phyloP scores from a whole-genome alignment of 2,113 vertebrate genomes.

The Heterotilapia buettikoferi region DNA sequence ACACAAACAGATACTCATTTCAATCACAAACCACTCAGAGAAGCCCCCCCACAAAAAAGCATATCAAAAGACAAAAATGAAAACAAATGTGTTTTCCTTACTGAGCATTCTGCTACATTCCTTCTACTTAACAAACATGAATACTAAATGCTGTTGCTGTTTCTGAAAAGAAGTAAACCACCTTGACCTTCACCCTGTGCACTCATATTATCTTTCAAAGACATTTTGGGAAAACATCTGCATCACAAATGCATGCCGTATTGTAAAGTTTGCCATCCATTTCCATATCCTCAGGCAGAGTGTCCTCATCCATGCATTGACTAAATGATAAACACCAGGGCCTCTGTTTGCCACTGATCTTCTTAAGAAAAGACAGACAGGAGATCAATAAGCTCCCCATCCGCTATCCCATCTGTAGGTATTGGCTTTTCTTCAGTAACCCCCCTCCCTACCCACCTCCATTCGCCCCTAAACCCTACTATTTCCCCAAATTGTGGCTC shows the following conservation, averaged over 20 bases:
- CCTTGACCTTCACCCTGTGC: constrained; percentile 1
- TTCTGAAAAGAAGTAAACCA: background rate
- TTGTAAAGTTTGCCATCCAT: constrained; percentile 12
- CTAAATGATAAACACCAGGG: constrained; percentile 49
- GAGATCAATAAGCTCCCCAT: constrained; percentile 56
- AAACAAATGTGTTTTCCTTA: constrained; percentile 27
- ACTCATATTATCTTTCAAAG: constrained; percentile 1
- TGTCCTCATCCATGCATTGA: constrained; percentile 44
- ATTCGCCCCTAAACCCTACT: background rate
- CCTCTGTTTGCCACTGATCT: constrained; percentile 54
- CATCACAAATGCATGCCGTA: constrained; percentile 18
- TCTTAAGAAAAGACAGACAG: constrained; percentile 51
- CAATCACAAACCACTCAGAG: background rate
- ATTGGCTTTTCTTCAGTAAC: constrained; percentile 36
- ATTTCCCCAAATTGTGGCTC: constrained; percentile 17
- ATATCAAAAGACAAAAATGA: background rate
- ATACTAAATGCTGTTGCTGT: background rate
- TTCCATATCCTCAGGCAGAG: constrained; percentile 46
- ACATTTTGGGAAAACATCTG: constrained; percentile 4
- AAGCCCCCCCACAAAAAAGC: background rate
- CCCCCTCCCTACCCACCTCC: background rate
- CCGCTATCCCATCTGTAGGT: constrained; percentile 41
- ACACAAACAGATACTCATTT: constrained; percentile 3
- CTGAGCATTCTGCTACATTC: background rate
- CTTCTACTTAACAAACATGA: constrained; percentile 26